Evolutionary conservation across 2,113 vertebrate species (phyloP), one percentile per base, ranked within the genome.

Genomic region (Aldabrachelys gigantea): DNA sequence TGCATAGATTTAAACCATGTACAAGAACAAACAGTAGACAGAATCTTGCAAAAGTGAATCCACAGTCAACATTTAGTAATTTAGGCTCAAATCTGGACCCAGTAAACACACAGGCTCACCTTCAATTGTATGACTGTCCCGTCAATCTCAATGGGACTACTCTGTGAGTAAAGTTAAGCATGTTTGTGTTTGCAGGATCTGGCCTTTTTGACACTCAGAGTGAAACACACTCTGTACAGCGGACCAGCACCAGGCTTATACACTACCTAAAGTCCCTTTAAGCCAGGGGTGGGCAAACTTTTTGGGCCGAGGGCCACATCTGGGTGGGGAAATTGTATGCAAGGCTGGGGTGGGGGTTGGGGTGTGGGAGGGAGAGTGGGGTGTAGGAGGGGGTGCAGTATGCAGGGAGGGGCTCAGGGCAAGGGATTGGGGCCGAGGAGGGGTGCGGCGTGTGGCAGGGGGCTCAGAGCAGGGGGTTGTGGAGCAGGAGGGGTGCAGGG

Each of bases 191-290:
- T 44, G 78, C 83, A 87, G 87, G 29, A 65, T 49, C 52, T 92
- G 95, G 21, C 35, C 84, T 54, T 49, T 49, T 89, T 85, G 62
- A 6, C 1, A 5, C 49, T 93, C 72, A 75, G 78, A n/a, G 17
- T 78, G 72, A 89, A 91, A 10, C 1, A 22, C 49, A n/a, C 21
- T 72, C 69, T 7, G 3, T 84, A 89, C 80, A 14, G 80, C 57
- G 35, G 59, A 50, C 54, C 11, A 25, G 10, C 78, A 87, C 29
- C 79, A 92, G 62, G 56, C 22, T 86, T 29, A 0, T 0, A 6
- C 83, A 83, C 79, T 87, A 80, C 90, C 89, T 85, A 84, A 87
- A 81, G 54, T n/a, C 82, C 69, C 85, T 84, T 90, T 59, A 41
- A 82, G 65, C 50, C 13, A 49, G 50, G 50, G 13, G 13, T 50